Percentiles rank a stretch among this genome's conserved stretches.
Evolutionary conservation across 2,113 vertebrate species (phyloP).

Genomic region (Mungos mungo): DNA sequence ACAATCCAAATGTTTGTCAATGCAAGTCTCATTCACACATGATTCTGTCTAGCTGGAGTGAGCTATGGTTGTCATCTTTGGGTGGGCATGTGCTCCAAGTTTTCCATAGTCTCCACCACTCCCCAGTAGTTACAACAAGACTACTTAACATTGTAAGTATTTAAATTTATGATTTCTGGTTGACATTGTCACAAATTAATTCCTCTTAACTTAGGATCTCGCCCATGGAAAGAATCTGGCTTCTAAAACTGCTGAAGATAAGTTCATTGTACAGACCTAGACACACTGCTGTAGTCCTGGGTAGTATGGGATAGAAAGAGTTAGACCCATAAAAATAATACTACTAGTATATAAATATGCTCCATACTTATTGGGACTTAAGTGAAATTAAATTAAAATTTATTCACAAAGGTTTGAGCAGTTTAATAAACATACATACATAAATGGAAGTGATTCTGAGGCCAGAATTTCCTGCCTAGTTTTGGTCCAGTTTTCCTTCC

Average conservation of each 20-base stretch:
- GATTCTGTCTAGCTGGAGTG: background rate
- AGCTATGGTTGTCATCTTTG: background rate
- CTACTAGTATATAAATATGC: background rate
- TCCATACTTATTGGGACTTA: background rate
- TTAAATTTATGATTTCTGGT: background rate
- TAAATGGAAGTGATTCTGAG: background rate
- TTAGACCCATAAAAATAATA: background rate
- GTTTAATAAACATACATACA: background rate
- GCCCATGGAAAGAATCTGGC: background rate
- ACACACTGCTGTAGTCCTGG: rapidly evolving
- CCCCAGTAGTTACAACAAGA: background rate
- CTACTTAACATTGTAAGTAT: background rate
- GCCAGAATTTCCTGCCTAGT: background rate
- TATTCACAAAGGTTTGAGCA: background rate
- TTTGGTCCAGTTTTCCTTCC: background rate
- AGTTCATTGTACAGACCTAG: background rate
- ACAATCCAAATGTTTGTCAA: background rate
- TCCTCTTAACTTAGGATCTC: background rate
- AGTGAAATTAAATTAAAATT: background rate
- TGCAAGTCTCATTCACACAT: background rate
- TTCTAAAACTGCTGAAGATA: background rate
- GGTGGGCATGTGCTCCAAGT: background rate
- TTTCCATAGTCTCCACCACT: background rate
- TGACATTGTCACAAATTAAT: background rate
- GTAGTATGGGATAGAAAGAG: background rate